Conservation (phyloP, 37 sponge, comb jelly and placozoan genomes). For the Amphimedon queenslandica region DNA sequence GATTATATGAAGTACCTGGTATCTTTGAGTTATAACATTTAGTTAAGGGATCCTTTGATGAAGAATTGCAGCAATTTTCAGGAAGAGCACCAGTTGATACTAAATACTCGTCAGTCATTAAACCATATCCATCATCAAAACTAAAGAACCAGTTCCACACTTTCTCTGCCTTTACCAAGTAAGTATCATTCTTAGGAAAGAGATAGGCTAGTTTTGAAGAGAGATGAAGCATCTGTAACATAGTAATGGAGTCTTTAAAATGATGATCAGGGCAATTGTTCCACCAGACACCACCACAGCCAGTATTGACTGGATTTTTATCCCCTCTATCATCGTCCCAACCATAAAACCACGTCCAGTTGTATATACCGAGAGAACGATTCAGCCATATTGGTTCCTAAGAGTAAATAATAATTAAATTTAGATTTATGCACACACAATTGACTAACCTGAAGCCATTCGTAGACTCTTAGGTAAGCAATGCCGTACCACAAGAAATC, state of each 20-base stretch:
- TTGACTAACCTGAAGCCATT: neutral
- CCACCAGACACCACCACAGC: slow-evolving; percentile 62
- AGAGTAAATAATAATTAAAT: neutral
- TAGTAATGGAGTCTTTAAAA: slow-evolving; percentile 49
- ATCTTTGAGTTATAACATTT: slow-evolving; percentile 29
- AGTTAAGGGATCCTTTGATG: slow-evolving; percentile 10
- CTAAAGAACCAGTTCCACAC: slow-evolving; percentile 49
- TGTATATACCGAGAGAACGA: slow-evolving; percentile 24
- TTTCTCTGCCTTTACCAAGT: slow-evolving; percentile 4
- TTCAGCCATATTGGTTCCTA: slow-evolving; percentile 31
- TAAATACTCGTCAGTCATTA: slow-evolving; percentile 29
- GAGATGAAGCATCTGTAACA: slow-evolving; percentile 31
- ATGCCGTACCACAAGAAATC: slow-evolving; percentile 26
- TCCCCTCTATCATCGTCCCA: slow-evolving; percentile 41
- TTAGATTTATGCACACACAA: neutral
- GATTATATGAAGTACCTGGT: slow-evolving; percentile 22
- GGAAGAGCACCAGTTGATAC: slow-evolving; percentile 48
- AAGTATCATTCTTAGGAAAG: slow-evolving; percentile 22
- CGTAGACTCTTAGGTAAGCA: slow-evolving; percentile 18
- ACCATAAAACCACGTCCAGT: slow-evolving; percentile 50
- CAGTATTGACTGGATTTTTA: too few relatives aligned
- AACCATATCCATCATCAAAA: slow-evolving; percentile 34
- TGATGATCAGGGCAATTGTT: slow-evolving; percentile 1
- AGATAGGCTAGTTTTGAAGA: slow-evolving; percentile 32
- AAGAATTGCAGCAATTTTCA: slow-evolving; percentile 32